Evolutionary conservation across 2,797 vertebrate species (phyloP).

Genomic region (Merluccius polli): DNA sequence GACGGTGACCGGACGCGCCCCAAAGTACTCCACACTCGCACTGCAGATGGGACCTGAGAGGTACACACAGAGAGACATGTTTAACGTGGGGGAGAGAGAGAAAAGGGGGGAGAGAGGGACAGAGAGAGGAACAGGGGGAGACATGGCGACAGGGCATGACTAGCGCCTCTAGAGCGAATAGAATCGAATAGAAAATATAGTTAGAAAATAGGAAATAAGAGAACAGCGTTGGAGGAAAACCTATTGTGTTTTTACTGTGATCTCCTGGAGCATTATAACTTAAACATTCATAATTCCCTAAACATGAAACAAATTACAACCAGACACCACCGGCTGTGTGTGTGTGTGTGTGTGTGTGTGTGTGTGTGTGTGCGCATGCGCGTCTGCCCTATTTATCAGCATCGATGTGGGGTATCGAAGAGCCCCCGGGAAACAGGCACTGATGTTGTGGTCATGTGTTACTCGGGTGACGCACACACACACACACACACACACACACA

Average conservation of each 20-base stretch:
- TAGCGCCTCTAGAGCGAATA: background rate
- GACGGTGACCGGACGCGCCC: conserved; percentile 81
- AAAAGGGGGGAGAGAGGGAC: too few relatives aligned
- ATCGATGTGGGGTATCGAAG: background rate
- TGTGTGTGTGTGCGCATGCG: background rate
- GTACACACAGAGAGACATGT: background rate
- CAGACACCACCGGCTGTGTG: too few relatives aligned
- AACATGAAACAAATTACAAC: background rate
- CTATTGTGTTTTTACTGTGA: background rate
- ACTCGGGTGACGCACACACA: background rate
- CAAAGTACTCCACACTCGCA: conserved; percentile 80
- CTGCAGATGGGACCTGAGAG: conserved; percentile 82
- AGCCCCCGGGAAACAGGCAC: background rate
- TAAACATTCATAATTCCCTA: background rate
- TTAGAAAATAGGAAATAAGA: too few relatives aligned
- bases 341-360: background rate
- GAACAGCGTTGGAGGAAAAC: too few relatives aligned
- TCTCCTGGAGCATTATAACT: background rate
- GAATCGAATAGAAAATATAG: background rate
- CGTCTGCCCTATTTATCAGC: background rate
- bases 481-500: background rate
- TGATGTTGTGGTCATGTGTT: background rate
- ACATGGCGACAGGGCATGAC: background rate
- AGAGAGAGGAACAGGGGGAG: background rate
- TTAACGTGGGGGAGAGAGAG: background rate